Evolutionary conservation across 2,113 vertebrate species (phyloP).

Genomic region (Ameiurus melas): DNA sequence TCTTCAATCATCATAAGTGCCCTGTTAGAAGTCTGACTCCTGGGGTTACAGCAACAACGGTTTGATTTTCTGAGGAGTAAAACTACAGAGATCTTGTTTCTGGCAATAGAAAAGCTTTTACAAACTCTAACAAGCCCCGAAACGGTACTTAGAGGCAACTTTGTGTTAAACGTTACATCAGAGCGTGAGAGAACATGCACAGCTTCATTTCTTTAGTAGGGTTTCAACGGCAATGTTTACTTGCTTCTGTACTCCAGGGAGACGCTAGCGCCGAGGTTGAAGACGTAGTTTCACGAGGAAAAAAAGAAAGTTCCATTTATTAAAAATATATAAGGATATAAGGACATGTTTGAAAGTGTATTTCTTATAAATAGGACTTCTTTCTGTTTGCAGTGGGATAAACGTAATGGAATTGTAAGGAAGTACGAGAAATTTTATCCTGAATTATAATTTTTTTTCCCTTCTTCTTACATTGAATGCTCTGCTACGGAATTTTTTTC

Average conservation of each 20-base stretch:
- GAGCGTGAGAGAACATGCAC: neutral
- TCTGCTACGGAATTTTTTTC: neutral
- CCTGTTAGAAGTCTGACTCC: neutral
- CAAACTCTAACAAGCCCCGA: neutral
- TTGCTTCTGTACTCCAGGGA: neutral
- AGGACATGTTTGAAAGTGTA: no score
- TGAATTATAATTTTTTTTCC: neutral
- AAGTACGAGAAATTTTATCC: neutral
- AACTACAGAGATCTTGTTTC: neutral
- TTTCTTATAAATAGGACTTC: neutral
- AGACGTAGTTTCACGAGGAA: neutral
- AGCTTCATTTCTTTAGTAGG: neutral
- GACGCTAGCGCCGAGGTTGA: neutral
- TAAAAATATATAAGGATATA: neutral
- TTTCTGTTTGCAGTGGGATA: neutral
- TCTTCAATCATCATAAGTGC: slow-evolving; percentile 22
- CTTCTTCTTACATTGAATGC: neutral
- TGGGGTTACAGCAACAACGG: neutral
- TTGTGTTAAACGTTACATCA: slow-evolving; percentile 16
- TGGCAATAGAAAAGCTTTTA: neutral
- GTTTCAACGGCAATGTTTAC: neutral
- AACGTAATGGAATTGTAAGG: neutral
- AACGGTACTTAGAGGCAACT: neutral
- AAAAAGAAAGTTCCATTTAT: no score
- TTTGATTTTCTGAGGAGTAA: neutral